Evolutionary conservation across 2,113 vertebrate species (phyloP).

Genomic region (Morone chrysops): DNA sequence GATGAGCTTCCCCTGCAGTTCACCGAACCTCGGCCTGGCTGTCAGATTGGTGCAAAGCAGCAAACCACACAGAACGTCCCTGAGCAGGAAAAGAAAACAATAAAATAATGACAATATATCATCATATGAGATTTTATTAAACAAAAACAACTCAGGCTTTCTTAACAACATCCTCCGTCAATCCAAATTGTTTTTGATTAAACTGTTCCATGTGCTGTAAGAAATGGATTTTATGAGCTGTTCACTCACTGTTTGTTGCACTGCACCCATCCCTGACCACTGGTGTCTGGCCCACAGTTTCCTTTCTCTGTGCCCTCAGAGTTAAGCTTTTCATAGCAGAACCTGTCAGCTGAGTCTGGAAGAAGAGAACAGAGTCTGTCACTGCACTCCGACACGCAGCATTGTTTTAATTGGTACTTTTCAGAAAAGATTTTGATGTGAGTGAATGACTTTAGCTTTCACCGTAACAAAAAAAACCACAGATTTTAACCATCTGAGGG

Average conservation of each 20-base stretch:
- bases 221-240: background rate
- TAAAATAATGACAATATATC: background rate
- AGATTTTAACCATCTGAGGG: background rate
- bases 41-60: conserved; percentile 95
- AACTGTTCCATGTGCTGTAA: background rate
- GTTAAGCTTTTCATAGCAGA: conserved; percentile 98
- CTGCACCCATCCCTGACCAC: conserved; percentile 90
- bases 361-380: conserved; percentile 2
- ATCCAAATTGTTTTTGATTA: too few relatives aligned
- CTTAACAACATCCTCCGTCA: background rate
- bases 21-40: conserved; percentile 88
- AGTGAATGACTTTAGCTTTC: background rate
- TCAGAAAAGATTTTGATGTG: background rate
- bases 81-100: conserved; percentile 60
- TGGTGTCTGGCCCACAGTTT: conserved; percentile 91
- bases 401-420: background rate
- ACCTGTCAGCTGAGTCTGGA: conserved; percentile 92
- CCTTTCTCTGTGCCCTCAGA: conserved; percentile 95
- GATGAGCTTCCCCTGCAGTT: conserved; percentile 91
- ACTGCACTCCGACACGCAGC: too few relatives aligned
- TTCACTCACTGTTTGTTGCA: conserved; percentile 96
- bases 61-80: conserved; percentile 96
- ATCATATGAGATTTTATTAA: too few relatives aligned
- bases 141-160: too few relatives aligned
- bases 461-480: background rate